Conservation (phyloP, 2,797 vertebrate genomes). For the Molossus alvarezi region DNA sequence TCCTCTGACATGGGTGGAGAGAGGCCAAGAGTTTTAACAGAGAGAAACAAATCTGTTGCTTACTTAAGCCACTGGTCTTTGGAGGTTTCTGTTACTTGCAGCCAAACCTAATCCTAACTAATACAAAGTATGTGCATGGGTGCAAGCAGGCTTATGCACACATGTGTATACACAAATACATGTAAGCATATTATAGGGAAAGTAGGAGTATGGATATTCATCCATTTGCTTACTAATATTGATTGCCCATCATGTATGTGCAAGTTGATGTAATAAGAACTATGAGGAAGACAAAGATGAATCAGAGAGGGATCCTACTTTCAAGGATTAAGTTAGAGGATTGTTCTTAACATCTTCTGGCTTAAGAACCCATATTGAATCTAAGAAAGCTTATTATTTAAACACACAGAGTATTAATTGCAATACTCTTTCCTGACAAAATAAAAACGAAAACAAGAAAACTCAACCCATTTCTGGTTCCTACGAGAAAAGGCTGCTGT, state of each 20-base stretch:
- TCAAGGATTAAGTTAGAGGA: background rate
- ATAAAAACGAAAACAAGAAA: background rate
- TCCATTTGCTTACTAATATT: background rate
- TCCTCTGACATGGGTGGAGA: background rate
- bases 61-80: background rate
- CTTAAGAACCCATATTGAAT: background rate
- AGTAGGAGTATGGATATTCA: background rate
- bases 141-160: background rate
- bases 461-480: background rate
- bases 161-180: background rate
- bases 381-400: background rate
- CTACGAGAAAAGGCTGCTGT: background rate
- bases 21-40: background rate
- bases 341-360: background rate
- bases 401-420: background rate
- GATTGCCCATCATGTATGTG: background rate
- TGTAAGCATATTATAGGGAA: background rate
- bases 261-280: background rate
- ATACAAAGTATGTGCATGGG: background rate
- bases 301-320: background rate
- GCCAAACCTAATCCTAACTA: background rate
- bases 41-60: background rate
- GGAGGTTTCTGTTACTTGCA: background rate
- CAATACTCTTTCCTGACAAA: background rate
- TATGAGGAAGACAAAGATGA: background rate